Evolutionary conservation across 2,888 invertebrate genomes (phyloP), one percentile per base, ranked within the genome.

Genomic region (Oligia strigilis): DNA sequence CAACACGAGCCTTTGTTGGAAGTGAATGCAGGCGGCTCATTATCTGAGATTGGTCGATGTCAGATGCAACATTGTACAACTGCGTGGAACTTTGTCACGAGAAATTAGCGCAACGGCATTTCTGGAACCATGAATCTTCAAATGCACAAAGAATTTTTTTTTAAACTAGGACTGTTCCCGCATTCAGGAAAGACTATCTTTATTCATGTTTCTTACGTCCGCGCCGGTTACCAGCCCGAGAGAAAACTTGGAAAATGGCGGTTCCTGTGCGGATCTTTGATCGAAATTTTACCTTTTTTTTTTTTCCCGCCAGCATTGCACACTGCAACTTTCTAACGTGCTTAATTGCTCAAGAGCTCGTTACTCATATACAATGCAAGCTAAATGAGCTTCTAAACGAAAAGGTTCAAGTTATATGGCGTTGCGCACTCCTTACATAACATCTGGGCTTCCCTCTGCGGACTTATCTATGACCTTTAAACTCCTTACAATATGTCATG

Each of bases 401-500:
- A 81, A 83, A 83, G 60, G 73, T 83, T 80, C 72, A 67, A 76
- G 72, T 75, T 77, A 71, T 87, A 79, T 87, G 62, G 17, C 9
- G 52, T 79, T 81, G 85, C 83, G 73, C 80, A 75, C 23, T 75
- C 23, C 36, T 82, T 82, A 80, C 77, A 58, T 87, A 87, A 88
- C 77, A 69, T n/a, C 29, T 78, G 60, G 64, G 70, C 43, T 78
- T 78, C 67, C 78, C 65, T 77, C 74, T 65, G 62, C 74, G 40
- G 65, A 64, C 60, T 72, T 75, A 72, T 79, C 43, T 80, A 29
- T 76, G 78, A 87, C 88, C 75, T 81, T 81, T 87, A 69, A 49
- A 64, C 70, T 75, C 14, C 23, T 74, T 62, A 75, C 60, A 58
- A 55, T 85, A 75, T 58, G 9, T 64, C 58, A 58, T 82, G 40